Percentiles rank a stretch among this genome's conserved stretches.
These are phyloP conservation scores for Rhopalosiphum maidis DNA, from an alignment of 1,140 invertebrate genomes.

Conservation along the genomic window DNA sequence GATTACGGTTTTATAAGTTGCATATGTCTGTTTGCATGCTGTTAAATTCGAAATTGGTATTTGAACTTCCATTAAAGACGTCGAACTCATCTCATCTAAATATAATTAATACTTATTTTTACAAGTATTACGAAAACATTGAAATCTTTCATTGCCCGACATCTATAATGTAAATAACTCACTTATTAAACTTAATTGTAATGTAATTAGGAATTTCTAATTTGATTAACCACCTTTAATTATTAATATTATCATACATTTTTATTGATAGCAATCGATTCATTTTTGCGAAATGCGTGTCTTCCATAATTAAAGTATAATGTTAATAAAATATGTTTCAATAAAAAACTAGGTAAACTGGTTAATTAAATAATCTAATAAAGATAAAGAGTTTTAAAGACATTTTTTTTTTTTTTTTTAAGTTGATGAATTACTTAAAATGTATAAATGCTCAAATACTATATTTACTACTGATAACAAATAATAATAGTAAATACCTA, in stretches of 20 bases:
- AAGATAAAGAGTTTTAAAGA: too few relatives aligned
- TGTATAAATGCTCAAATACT: background rate
- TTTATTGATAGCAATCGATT: background rate
- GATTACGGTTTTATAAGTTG: conserved; percentile 57
- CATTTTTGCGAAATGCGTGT: background rate
- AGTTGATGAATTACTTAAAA: too few relatives aligned
- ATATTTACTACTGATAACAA: background rate
- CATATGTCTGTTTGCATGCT: conserved; percentile 70
- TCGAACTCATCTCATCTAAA: background rate
- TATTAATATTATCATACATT: background rate
- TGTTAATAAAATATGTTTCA: background rate
- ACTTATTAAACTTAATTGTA: background rate
- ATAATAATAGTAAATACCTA: background rate
- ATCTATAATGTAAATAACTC: too few relatives aligned
- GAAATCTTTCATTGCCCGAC: background rate
- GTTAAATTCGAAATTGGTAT: background rate
- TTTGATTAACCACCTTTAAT: background rate
- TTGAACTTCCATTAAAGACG: conserved; percentile 1
- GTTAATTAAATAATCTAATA: background rate
- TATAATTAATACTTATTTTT: background rate
- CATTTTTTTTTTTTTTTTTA: background rate
- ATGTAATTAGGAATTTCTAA: background rate
- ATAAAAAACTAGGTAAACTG: background rate
- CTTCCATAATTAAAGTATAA: background rate
- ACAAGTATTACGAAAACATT: background rate